Percentiles rank a stretch among this genome's conserved stretches.
These are phyloP conservation scores for Tachuris rubrigastra DNA, from an alignment of 2,113 vertebrate genomes.

Conservation along the genomic window DNA sequence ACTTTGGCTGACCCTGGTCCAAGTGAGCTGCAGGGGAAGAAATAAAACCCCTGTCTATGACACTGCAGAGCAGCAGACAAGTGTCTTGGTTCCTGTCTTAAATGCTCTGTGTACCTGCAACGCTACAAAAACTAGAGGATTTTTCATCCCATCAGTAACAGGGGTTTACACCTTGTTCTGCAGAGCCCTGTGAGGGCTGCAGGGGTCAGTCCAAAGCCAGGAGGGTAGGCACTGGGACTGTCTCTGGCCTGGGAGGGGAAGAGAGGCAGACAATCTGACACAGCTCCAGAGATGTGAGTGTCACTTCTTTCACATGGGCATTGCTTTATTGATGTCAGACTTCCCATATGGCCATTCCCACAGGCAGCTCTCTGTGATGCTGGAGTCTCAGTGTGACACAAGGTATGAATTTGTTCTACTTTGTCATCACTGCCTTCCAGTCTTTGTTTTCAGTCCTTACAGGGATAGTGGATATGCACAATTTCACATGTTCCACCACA, in stretches of 20 bases:
- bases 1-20: constrained; percentile 27
- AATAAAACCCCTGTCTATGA: background rate
- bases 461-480: background rate
- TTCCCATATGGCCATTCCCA: background rate
- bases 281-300: background rate
- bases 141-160: background rate
- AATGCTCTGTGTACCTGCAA: background rate
- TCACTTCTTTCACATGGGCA: background rate
- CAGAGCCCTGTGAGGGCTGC: background rate
- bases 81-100: background rate
- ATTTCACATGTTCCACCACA: background rate
- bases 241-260: background rate
- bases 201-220: fast-evolving
- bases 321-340: background rate
- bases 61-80: background rate
- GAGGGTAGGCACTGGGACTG: background rate
- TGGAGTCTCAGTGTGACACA: background rate
- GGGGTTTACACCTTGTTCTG: background rate
- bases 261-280: background rate
- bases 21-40: background rate
- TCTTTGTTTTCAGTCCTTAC: background rate
- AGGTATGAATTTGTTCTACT: background rate
- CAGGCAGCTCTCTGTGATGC: background rate
- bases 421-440: background rate
- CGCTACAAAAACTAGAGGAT: fast-evolving